Conservation (phyloP, 2,797 vertebrate species). For the Mormyrus proboscirostris region DNA sequence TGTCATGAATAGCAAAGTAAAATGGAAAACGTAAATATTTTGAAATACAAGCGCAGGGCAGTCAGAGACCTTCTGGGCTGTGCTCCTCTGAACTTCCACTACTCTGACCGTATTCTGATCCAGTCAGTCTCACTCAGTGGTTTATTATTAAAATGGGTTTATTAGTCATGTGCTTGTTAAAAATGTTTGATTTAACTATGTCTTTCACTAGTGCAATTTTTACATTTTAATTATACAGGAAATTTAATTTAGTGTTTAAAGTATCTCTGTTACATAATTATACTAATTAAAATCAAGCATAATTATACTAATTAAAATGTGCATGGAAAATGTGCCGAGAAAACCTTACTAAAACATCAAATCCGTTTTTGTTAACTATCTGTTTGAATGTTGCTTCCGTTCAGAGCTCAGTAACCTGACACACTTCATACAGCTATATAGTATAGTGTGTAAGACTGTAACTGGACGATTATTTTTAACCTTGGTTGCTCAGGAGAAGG, state of each 20-base stretch:
- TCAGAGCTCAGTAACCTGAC: background rate
- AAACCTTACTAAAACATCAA: background rate
- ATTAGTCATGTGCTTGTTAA: background rate
- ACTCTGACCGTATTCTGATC: background rate
- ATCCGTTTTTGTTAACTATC: background rate
- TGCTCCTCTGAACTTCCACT: background rate
- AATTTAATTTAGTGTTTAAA: slow-evolving; percentile 8
- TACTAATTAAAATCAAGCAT: slow-evolving; percentile 3
- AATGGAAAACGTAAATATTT: background rate
- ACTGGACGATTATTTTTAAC: background rate
- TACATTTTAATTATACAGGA: background rate
- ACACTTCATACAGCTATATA: background rate
- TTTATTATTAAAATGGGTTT: background rate
- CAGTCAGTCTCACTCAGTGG: background rate
- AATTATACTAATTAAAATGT: slow-evolving; percentile 1
- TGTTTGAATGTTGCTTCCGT: background rate
- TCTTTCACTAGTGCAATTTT: background rate
- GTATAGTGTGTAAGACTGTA: background rate
- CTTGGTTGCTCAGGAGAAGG: background rate
- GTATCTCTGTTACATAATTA: background rate
- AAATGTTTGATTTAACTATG: background rate
- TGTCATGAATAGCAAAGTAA: background rate
- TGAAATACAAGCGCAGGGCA: background rate
- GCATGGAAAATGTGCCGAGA: background rate
- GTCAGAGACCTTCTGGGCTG: background rate